Evolutionary conservation across 2,113 vertebrate genomes (phyloP), one percentile per base, ranked within the genome.

Genomic region (Anser cygnoides): DNA sequence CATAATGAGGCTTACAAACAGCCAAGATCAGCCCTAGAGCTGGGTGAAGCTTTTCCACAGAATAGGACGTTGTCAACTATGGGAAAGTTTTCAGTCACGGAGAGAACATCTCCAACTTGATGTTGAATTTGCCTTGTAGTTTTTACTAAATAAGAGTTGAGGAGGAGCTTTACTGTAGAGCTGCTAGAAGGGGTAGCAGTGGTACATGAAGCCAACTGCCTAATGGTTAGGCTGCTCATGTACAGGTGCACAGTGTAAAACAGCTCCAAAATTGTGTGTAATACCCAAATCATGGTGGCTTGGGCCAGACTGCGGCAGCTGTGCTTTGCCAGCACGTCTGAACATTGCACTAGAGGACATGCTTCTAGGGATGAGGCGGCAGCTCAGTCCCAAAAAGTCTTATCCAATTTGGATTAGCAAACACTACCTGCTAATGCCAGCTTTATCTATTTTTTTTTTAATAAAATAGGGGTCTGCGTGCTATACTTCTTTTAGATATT

Each of bases 21-120:
- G 39, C 67, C 73, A 79, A 0, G 0, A 13, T 74, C 3, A 2
- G 15, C 6, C n/a, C 55, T 70, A 23, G 46, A 76, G 41, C 37
- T 70, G n/a, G 28, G 19, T 50, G 41, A 86, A 91, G 65, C 23
- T 26, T 61, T 91, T 74, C 52, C 57, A 59, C 23, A 84, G 41
- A 80, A 14, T 50, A 44, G 73, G 19, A 66, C 35, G 7, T 88
- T 80, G 31, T 46, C 76, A 50, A 1, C 41, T 65, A 22, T 20
- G 15, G 50, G 57, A 80, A 15, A 68, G 4, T 72, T 67, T 57
- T 79, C 63, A 81, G 31, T 89, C 22, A 39, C 13, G 63, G 37
- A 44, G 66, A 87, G 28, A 57, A 44, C 23, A 37, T 22, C 13
- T 44, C 61, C 29, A 52, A 43, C 26, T 68, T n/a, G 54, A 39